These are phyloP conservation scores for Pogonophryne albipinna DNA, from an alignment of 2,797 vertebrate genomes.

Conservation along the genomic window DNA sequence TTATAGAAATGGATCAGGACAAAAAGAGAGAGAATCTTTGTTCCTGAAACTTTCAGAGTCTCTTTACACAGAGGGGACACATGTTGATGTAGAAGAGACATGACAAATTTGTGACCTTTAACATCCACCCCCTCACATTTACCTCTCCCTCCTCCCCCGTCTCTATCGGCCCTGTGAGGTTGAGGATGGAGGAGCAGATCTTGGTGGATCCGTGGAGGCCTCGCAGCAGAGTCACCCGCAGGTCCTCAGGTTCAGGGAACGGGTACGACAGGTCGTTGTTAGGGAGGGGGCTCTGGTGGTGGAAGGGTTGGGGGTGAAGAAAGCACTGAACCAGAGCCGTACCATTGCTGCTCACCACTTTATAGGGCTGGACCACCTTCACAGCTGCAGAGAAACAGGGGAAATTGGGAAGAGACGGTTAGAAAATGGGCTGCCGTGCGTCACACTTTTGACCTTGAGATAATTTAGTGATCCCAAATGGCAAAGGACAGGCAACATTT, in stretches of 20 bases:
- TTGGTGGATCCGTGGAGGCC: slow-evolving; percentile 42
- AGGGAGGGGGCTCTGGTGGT: not conserved
- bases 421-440: not conserved
- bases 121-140: not conserved
- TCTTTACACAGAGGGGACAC: no score
- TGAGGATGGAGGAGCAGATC: slow-evolving; percentile 44
- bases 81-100: no score
- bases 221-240: slow-evolving; percentile 55
- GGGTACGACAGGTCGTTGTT: not conserved
- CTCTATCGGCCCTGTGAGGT: not conserved
- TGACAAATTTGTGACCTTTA: no score
- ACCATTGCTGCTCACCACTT: slow-evolving; percentile 37
- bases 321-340: slow-evolving; percentile 44
- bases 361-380: slow-evolving; percentile 63
- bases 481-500: not conserved
- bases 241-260: slow-evolving; percentile 1
- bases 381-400: slow-evolving; percentile 21
- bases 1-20: no score
- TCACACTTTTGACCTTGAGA: not conserved
- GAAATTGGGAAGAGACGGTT: not conserved
- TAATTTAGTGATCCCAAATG: not conserved
- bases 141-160: slow-evolving; percentile 17
- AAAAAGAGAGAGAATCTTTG: no score
- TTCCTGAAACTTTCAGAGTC: no score
- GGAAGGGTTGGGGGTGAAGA: not conserved